These are phyloP conservation scores for Nothoprocta perdicaria DNA, from an alignment of 2,113 vertebrate species.

Conservation along the genomic window DNA sequence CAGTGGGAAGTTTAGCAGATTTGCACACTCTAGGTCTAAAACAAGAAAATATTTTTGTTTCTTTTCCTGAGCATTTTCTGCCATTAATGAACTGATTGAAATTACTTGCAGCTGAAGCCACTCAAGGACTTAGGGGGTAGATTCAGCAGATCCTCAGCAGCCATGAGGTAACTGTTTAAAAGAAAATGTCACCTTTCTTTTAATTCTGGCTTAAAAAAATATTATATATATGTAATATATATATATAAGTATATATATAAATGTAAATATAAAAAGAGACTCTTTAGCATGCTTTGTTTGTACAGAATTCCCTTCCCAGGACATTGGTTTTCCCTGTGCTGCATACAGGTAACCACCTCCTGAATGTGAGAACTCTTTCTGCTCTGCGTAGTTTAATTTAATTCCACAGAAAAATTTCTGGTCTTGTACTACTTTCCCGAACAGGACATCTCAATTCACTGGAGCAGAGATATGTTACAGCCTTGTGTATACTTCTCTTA, in stretches of 20 bases:
- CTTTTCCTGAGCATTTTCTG: not conserved
- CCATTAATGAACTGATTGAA: not conserved
- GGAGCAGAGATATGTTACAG: not conserved
- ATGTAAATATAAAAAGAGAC: no score
- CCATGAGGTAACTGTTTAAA: fast-evolving
- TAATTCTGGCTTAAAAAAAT: not conserved
- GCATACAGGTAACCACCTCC: not conserved
- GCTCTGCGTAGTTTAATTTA: not conserved
- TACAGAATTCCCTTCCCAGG: not conserved
- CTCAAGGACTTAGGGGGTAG: not conserved
- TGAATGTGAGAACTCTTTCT: not conserved
- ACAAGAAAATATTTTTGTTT: not conserved
- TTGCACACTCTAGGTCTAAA: not conserved
- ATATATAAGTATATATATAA: no score
- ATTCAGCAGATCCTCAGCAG: not conserved
- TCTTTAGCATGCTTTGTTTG: not conserved
- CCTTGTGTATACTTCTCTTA: not conserved
- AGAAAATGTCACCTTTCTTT: not conserved
- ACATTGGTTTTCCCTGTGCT: not conserved
- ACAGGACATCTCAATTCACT: not conserved
- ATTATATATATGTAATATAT: no score
- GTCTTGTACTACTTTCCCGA: not conserved
- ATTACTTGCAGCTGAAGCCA: not conserved
- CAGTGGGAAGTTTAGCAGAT: not conserved
- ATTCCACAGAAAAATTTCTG: not conserved